phyloP scores from a whole-genome alignment of 2,888 invertebrate species.

The Megamerina dolium region DNA sequence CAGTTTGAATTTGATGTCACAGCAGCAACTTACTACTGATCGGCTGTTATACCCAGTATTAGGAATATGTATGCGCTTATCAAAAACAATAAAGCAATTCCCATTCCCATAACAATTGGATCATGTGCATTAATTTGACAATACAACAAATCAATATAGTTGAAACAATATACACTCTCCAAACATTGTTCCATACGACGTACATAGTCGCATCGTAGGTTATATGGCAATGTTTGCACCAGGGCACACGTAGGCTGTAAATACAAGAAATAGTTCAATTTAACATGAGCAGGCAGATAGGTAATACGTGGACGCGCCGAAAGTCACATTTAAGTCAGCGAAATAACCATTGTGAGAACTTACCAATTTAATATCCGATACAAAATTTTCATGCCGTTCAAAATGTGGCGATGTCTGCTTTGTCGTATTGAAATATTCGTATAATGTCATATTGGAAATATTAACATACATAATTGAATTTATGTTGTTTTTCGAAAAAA shows the following conservation, averaged over 20 bases:
- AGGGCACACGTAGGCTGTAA: conserved; percentile 12
- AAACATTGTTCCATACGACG: conserved; percentile 34
- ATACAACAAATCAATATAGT: conserved; percentile 44
- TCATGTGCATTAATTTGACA: conserved; percentile 35
- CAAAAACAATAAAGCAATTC: conserved; percentile 15
- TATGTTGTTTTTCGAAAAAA: not conserved
- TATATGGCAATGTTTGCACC: conserved; percentile 9
- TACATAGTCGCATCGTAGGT: conserved; percentile 44
- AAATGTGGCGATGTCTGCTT: conserved; percentile 19
- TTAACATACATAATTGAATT: too few relatives aligned
- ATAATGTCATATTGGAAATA: conserved; percentile 16
- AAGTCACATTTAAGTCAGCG: too few relatives aligned
- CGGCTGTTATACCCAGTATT: conserved; percentile 53
- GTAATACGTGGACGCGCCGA: too few relatives aligned
- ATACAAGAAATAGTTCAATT: not conserved
- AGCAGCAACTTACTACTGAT: conserved; percentile 56
- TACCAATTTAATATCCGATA: conserved; percentile 18
- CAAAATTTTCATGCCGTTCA: conserved; percentile 21
- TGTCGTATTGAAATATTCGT: conserved; percentile 22
- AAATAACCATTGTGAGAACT: not conserved
- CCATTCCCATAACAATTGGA: conserved; percentile 16
- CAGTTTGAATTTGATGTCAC: conserved; percentile 16
- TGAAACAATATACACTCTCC: conserved; percentile 32
- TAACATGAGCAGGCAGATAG: too few relatives aligned
- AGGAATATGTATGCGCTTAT: conserved; percentile 50